Evolutionary conservation across 2,797 vertebrate species (phyloP).

Genomic region (Neostethus bicornis): DNA sequence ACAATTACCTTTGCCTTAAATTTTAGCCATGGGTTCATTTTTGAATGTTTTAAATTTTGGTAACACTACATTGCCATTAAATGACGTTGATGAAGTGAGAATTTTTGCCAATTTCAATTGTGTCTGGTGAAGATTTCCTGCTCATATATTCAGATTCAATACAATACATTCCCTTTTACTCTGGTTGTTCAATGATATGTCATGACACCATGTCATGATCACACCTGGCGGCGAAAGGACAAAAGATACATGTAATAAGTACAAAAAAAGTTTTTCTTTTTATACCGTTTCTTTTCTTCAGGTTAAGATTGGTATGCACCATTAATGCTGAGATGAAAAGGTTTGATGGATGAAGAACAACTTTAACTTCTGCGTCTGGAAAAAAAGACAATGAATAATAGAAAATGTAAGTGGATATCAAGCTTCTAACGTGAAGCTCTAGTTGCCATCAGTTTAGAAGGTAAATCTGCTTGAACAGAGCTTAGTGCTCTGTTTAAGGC

Average conservation of each 20-base stretch:
- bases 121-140: conserved; percentile 24
- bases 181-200: conserved; percentile 13
- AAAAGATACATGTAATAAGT: conserved; percentile 9
- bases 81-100: conserved; percentile 28
- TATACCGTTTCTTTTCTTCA: background rate
- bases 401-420: conserved; percentile 58
- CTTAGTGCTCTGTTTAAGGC: conserved; percentile 19
- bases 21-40: conserved; percentile 52
- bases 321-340: conserved; percentile 6
- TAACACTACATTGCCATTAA: conserved; percentile 52
- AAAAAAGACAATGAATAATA: conserved; percentile 56
- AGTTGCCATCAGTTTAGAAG: conserved; percentile 22
- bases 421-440: conserved; percentile 24
- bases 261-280: background rate
- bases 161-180: conserved; percentile 38
- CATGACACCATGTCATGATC: conserved; percentile 29
- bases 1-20: conserved; percentile 83
- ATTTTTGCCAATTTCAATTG: conserved; percentile 43
- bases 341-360: conserved; percentile 36
- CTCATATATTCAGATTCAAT: conserved; percentile 9
- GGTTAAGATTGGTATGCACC: conserved; percentile 3
- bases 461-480: conserved; percentile 21
- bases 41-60: conserved; percentile 62
- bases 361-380: conserved; percentile 33
- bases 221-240: conserved; percentile 64